These are phyloP conservation scores for Thoracochromis brauschi DNA, from an alignment of 2,113 vertebrate species.

Conservation along the genomic window DNA sequence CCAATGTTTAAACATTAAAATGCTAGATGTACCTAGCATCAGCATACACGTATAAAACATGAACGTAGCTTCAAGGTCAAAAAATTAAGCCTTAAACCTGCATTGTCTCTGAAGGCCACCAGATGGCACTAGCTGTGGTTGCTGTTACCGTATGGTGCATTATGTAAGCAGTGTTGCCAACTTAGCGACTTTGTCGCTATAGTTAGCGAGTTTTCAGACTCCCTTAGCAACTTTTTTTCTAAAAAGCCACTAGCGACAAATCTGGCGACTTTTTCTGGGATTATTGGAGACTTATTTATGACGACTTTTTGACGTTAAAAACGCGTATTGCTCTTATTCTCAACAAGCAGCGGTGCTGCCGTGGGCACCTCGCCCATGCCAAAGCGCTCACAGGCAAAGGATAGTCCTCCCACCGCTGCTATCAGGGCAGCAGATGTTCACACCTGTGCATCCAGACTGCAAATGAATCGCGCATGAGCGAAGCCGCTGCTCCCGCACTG, in stretches of 20 bases:
- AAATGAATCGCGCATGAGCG: neutral
- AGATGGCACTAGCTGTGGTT: neutral
- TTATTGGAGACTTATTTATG: neutral
- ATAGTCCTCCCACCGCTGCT: neutral
- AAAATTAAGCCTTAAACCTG: neutral
- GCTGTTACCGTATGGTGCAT: neutral
- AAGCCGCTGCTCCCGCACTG: neutral
- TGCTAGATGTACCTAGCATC: neutral
- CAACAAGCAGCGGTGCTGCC: neutral
- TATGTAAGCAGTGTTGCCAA: neutral
- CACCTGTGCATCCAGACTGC: neutral
- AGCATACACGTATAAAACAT: neutral
- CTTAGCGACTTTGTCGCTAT: neutral
- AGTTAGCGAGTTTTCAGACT: neutral
- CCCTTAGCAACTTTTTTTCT: neutral
- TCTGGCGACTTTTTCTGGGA: neutral
- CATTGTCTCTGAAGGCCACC: neutral
- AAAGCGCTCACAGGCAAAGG: neutral
- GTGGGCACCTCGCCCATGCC: neutral
- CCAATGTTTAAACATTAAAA: neutral
- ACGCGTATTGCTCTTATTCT: fast-evolving
- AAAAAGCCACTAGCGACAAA: neutral
- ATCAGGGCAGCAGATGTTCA: neutral
- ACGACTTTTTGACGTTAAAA: neutral
- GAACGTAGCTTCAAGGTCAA: neutral